These are phyloP conservation scores for Syngnathus rostellatus DNA, from an alignment of 2,797 vertebrate genomes.

Conservation along the genomic window DNA sequence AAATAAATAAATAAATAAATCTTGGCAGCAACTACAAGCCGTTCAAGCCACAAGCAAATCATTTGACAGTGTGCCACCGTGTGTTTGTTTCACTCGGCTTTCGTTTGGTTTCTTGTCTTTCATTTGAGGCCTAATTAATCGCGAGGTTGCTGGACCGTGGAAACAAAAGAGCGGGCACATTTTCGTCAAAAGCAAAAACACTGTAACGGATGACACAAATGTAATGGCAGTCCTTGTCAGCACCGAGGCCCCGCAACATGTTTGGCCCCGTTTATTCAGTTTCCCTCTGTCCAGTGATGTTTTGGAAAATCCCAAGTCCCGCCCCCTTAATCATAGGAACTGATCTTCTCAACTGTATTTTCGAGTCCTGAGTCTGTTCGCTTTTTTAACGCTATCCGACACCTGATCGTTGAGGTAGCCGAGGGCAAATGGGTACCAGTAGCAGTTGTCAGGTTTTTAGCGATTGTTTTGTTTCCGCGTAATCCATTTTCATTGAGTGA, in stretches of 20 bases:
- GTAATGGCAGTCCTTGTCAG: background rate
- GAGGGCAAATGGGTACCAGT: background rate
- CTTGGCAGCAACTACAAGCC: background rate
- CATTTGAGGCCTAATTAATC: background rate
- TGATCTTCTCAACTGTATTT: background rate
- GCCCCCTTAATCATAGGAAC: background rate
- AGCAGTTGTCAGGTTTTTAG: background rate
- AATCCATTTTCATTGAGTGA: background rate
- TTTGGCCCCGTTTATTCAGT: background rate
- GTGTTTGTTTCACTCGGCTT: background rate
- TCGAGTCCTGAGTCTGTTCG: background rate
- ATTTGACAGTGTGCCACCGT: background rate
- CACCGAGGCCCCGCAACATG: background rate
- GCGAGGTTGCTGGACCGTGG: background rate
- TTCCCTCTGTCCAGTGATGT: background rate
- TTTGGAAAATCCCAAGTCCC: background rate
- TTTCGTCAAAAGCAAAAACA: background rate
- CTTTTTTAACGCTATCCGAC: background rate
- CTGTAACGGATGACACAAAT: background rate
- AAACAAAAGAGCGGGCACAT: background rate
- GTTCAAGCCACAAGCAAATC: background rate
- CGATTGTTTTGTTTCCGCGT: background rate
- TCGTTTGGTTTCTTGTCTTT: background rate
- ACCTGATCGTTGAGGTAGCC: background rate
- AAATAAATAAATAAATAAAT: background rate